Evolutionary conservation across 2,113 vertebrate species (phyloP), one percentile per base, ranked within the genome.

Genomic region (Pithys albifrons): DNA sequence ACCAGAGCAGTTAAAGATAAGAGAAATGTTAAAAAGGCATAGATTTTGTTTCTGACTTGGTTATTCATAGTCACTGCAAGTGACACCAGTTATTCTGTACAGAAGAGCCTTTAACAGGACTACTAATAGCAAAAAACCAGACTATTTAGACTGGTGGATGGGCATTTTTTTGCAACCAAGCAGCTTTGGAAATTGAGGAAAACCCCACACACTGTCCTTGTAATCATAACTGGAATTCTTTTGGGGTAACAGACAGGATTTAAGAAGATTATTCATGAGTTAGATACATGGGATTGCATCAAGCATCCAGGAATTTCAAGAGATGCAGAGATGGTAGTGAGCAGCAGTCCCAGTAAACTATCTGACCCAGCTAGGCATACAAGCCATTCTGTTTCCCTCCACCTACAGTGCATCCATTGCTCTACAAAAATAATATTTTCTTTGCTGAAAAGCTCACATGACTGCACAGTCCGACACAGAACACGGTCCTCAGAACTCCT

Each of bases 361-460:
- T 7, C 19, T 2, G 10, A 10, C 16, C 46, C 12, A 1, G 19
- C 11, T 2, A 6, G 41, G 31, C 45, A 28, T 3, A 29, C 15
- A 23, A 41, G 1, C 31, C 43, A 2, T 20, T 8, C 69, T 2
- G 20, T 7, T 22, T 24, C 72, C 76, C 25, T 5, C 17, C 20
- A 39, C 0, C 4, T 8, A 45, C 6, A 3, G 16, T 9, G 46
- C 37, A 41, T 16, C 27, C 14, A 1, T 3, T 3, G 10, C 28
- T 6, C 12, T 9, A 1, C 1, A 43, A 4, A 24, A 69, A 39
- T 11, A 27, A 14, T 3, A 39, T 17, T 70, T 22, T 20, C 18
- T 55, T 24, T 3, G 15, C 35, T 37, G 19, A 25, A 22, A 37
- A 37, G 8, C 35, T 48, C 14, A 23, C 0, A 1, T 0, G 20